A percentile compares a stretch with the other conserved stretches of the same genome.
Evolutionary conservation across 2,113 vertebrate genomes (phyloP).

Genomic region (Collichthys lucidus): DNA sequence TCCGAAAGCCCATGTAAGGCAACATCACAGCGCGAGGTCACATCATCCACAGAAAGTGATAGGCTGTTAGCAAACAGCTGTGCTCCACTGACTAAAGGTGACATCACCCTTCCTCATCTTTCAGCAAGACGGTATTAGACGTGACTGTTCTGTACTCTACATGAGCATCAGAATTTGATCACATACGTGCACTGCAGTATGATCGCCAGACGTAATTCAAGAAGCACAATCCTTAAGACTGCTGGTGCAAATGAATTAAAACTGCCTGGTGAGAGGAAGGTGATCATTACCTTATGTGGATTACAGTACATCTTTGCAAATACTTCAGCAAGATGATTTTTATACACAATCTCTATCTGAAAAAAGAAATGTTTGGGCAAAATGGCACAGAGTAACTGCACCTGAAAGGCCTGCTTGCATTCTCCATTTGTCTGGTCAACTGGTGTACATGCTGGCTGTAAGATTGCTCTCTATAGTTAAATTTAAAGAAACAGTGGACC

Average conservation of each 20-base stretch:
- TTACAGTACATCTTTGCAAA: no score
- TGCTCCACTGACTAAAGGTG: conserved; percentile 19
- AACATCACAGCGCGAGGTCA: conserved; percentile 2
- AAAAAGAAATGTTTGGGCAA: neutral
- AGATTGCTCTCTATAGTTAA: no score
- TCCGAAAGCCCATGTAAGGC: conserved; percentile 16
- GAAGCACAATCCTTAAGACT: neutral
- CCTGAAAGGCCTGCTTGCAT: no score
- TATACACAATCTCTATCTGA: neutral
- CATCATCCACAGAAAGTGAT: conserved; percentile 11
- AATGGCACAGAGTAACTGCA: neutral
- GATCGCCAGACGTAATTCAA: neutral
- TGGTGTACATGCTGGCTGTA: no score
- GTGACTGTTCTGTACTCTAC: neutral
- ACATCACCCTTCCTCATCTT: conserved; percentile 8
- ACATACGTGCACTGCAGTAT: neutral
- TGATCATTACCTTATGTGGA: no score
- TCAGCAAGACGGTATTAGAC: neutral
- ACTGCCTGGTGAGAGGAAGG: no score
- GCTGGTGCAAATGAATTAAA: no score
- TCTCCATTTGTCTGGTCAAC: neutral
- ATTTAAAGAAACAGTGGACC: no score
- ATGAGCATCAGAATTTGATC: neutral
- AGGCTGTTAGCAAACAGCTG: conserved; percentile 1
- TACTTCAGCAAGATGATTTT: no score